These are phyloP conservation scores for Sebastes diaconus DNA, from an alignment of 2,797 vertebrate genomes.

Conservation along the genomic window DNA sequence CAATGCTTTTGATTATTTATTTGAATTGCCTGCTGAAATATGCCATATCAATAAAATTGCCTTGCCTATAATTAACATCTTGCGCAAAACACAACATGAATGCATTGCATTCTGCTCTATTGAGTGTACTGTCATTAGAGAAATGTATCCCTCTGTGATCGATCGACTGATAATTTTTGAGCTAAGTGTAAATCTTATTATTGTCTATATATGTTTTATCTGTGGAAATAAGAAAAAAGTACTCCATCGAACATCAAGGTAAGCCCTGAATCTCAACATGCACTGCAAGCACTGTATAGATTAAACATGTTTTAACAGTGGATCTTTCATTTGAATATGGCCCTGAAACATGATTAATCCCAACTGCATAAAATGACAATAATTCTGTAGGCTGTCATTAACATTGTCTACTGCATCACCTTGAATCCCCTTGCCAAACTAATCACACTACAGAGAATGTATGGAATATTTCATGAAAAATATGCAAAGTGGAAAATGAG, in stretches of 20 bases:
- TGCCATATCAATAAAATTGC: too few species aligned
- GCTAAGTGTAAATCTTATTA: background rate
- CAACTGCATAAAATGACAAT: slow-evolving; percentile 2
- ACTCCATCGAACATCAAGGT: background rate
- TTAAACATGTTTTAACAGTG: background rate
- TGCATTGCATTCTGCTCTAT: background rate
- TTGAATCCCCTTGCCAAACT: slow-evolving; percentile 50
- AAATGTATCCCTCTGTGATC: background rate
- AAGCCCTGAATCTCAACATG: background rate
- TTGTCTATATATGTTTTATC: background rate
- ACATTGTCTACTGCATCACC: slow-evolving; percentile 40
- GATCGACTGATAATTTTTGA: background rate
- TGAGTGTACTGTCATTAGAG: background rate
- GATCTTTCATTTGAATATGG: background rate
- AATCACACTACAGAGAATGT: slow-evolving; percentile 45
- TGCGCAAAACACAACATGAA: background rate
- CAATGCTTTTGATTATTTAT: too few species aligned
- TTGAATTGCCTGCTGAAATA: too few species aligned
- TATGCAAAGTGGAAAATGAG: slow-evolving; percentile 50
- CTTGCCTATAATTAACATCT: background rate
- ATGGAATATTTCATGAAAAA: slow-evolving; percentile 47
- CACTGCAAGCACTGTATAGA: background rate
- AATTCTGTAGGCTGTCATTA: slow-evolving; percentile 21
- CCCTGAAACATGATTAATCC: slow-evolving; percentile 1
- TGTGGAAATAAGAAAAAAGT: background rate